phyloP scores from a whole-genome alignment of 2,113 vertebrate species.

The Prunella fulvescens region DNA sequence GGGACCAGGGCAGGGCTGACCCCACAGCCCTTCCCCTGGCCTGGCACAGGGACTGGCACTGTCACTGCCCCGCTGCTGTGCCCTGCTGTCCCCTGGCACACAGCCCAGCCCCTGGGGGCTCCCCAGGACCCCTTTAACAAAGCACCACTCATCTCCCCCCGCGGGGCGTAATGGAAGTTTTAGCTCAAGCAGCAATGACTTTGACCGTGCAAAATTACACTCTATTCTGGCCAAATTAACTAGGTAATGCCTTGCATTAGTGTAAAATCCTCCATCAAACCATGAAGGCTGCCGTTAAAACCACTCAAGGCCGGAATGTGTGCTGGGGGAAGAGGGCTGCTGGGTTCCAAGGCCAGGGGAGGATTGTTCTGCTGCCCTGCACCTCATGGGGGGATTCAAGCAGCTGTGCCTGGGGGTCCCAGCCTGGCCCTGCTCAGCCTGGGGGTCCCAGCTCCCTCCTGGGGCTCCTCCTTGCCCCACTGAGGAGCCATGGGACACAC shows the following conservation, averaged over 20 bases:
- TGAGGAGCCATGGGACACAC: background rate
- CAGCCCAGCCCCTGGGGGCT: background rate
- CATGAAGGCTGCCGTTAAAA: conserved; percentile 73
- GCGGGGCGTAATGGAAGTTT: conserved; percentile 39
- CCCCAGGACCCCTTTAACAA: background rate
- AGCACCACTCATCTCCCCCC: background rate
- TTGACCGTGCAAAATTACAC: conserved; percentile 71
- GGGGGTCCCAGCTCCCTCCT: background rate
- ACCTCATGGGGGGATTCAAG: accelerated
- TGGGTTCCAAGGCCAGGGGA: accelerated
- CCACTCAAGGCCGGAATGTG: conserved; percentile 26
- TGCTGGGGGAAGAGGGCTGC: background rate
- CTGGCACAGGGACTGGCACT: accelerated
- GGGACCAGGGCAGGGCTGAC: background rate
- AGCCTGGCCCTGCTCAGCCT: accelerated
- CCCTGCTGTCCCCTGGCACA: background rate
- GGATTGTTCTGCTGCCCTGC: background rate
- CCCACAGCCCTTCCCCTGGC: accelerated
- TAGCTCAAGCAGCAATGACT: conserved; percentile 57
- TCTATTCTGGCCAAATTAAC: conserved; percentile 76
- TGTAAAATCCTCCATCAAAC: conserved; percentile 77
- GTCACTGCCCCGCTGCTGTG: background rate
- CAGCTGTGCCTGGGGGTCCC: accelerated
- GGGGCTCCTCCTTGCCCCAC: background rate
- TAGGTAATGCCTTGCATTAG: conserved; percentile 74